These are phyloP conservation scores for Chinchilla lanigera DNA, from an alignment of 2,113 vertebrate species.

Conservation along the genomic window DNA sequence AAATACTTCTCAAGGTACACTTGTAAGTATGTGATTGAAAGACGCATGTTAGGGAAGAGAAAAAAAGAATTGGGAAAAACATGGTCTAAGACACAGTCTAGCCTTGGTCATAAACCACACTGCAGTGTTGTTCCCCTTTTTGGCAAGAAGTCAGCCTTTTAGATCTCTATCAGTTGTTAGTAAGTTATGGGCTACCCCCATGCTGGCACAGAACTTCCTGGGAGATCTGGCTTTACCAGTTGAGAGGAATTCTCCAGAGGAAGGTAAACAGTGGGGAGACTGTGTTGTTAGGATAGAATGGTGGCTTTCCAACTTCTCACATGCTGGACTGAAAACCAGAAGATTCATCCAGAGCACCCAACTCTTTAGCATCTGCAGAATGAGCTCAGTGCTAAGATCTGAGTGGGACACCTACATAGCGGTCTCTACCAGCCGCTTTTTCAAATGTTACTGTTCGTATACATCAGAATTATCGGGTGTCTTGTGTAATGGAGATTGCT, in stretches of 20 bases:
- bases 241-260: conserved; percentile 1
- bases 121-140: neutral
- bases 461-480: neutral
- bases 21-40: neutral
- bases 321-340: neutral
- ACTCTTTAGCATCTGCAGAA: neutral
- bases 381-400: neutral
- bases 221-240: conserved; percentile 11
- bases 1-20: neutral
- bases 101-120: neutral
- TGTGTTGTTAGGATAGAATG: neutral
- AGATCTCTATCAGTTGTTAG: neutral
- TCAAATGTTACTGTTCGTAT: neutral
- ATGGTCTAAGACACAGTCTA: neutral
- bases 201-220: neutral
- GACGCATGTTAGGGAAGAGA: neutral
- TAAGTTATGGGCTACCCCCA: neutral
- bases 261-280: neutral
- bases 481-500: neutral
- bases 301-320: neutral
- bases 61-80: neutral
- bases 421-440: neutral
- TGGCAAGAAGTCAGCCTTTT: neutral
- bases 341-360: neutral
- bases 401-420: neutral